Evolutionary conservation across 2,888 invertebrate genomes (phyloP), one percentile per base, ranked within the genome.

Genomic region (Apeira syringaria): DNA sequence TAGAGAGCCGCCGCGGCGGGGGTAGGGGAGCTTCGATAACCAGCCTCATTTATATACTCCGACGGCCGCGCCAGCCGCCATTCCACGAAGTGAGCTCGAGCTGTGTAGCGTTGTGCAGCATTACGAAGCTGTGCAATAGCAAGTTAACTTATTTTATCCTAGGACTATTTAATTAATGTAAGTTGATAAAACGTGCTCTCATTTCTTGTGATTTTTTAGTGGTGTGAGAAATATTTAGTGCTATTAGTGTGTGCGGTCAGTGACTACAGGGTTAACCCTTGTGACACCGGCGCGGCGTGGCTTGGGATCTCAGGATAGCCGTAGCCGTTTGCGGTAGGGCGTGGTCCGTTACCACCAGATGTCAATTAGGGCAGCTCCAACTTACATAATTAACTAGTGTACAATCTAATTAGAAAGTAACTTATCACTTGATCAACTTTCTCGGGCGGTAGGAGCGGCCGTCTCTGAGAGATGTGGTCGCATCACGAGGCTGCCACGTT

Each of bases 31-130:
- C 81, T 79, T 69, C 86, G 85, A 86, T 82, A 88, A 86, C 79
- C 86, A 80, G 78, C 81, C 85, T 86, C 88, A 76, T 86, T 85
- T 86, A 89, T 91, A 91, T 91, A 92, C 88, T 89, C 90, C 77
- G 87, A 76, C 63, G 58, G 75, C 73, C 75, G 70, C 79, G 70
- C 61, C 68, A 74, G 80, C 73, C 71, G 78, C 78, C 90, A 90
- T 90, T 90, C 90, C 85, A 85, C 81, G 74, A 77, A 86, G 86
- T 82, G 87, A 79, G 78, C 85, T 82, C 74, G 89, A 86, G 85
- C 71, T 74, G 84, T 74, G 70, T 74, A 69, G 78, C 53, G 79
- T 89, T 80, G 89, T 89, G 70, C 87, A 80, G 88, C 84, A 68
- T 56, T 66, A 82, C 74, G 77, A 83, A 86, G 89, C 90, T 90